Conservation (phyloP, 2,113 vertebrate genomes). For the Microtus richardsoni region DNA sequence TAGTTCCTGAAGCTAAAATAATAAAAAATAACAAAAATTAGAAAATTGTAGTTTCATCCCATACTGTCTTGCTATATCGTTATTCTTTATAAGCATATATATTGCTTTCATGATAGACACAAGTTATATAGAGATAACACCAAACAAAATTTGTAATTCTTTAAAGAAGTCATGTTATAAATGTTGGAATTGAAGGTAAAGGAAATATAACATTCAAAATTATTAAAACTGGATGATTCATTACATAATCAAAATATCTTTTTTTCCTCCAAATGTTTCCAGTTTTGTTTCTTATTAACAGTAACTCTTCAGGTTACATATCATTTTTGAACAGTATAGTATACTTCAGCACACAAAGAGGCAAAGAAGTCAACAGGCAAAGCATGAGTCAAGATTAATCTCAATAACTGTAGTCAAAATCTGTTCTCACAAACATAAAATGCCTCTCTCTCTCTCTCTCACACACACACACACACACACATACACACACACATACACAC, state of each 20-base stretch:
- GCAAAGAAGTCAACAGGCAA: not conserved
- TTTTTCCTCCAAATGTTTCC: not conserved
- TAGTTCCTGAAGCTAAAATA: not conserved
- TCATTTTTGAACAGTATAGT: not conserved
- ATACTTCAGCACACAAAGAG: not conserved
- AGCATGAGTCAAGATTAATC: not conserved
- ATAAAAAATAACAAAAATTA: slow-evolving; percentile 10
- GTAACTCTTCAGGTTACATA: not conserved
- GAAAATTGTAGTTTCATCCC: not conserved
- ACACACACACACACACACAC: not conserved
- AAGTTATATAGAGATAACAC: not conserved
- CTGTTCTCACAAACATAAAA: not conserved
- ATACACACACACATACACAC: not conserved
- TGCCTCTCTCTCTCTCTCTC: no score
- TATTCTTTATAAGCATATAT: not conserved
- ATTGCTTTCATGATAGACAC: not conserved
- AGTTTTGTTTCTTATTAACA: not conserved
- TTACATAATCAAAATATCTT: not conserved
- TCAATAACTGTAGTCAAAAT: not conserved
- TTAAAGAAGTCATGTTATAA: slow-evolving; percentile 30
- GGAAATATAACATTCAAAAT: not conserved
- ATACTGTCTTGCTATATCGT: slow-evolving; percentile 1
- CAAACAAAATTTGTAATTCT: not conserved
- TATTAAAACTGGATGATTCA: not conserved
- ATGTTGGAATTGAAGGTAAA: not conserved